These are phyloP conservation scores for Daphoenositta chrysoptera DNA, from an alignment of 2,113 vertebrate genomes.

Conservation along the genomic window DNA sequence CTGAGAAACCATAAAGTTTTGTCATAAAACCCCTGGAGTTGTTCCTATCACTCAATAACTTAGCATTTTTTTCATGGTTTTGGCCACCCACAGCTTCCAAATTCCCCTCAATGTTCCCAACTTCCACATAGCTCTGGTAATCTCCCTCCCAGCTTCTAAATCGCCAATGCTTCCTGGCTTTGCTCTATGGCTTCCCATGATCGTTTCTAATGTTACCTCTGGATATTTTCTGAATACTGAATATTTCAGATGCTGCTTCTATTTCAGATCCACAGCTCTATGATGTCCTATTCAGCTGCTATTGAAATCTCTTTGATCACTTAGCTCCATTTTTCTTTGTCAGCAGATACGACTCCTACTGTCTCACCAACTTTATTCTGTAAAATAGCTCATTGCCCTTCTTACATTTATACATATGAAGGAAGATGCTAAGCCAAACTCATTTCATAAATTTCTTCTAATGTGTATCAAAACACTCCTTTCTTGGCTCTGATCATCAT, in stretches of 20 bases:
- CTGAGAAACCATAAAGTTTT: not conserved
- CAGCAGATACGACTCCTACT: not conserved
- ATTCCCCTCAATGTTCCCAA: not conserved
- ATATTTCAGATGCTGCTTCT: not conserved
- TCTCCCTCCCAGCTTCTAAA: not conserved
- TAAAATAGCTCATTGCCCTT: not conserved
- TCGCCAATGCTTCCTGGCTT: not conserved
- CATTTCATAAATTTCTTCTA: not conserved
- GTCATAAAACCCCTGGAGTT: not conserved
- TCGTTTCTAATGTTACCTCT: not conserved
- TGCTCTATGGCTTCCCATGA: not conserved
- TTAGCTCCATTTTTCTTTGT: not conserved
- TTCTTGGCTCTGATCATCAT: not conserved
- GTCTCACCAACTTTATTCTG: not conserved
- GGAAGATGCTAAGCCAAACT: not conserved
- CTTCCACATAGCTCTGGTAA: not conserved
- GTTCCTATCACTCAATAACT: not conserved
- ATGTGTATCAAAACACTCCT: not conserved
- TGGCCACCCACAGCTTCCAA: not conserved
- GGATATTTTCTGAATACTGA: constrained; percentile 1
- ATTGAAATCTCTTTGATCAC: constrained; percentile 21
- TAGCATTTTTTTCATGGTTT: not conserved
- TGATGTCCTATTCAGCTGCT: not conserved
- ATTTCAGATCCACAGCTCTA: not conserved
- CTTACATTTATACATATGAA: not conserved